Conservation (phyloP, 2,113 vertebrate genomes). For the Fregata magnificens region DNA sequence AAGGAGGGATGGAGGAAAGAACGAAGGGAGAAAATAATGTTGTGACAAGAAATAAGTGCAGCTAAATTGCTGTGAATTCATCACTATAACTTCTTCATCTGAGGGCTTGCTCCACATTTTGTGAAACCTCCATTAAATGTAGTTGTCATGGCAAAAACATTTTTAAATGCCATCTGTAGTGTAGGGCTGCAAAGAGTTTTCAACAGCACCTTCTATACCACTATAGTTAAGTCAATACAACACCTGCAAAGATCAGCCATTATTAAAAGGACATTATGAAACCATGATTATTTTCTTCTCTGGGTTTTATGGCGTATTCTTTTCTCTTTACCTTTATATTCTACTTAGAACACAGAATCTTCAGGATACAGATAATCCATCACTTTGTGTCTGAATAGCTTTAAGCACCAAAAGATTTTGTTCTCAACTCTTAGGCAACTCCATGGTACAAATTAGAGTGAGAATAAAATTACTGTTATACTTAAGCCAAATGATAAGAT, state of each 20-base stretch:
- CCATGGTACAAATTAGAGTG: not conserved
- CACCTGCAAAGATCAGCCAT: not conserved
- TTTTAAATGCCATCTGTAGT: not conserved
- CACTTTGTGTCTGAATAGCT: not conserved
- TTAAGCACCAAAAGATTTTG: not conserved
- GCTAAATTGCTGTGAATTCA: not conserved
- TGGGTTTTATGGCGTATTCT: not conserved
- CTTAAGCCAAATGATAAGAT: not conserved
- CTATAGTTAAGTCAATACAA: not conserved
- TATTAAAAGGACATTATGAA: not conserved
- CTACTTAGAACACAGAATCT: not conserved
- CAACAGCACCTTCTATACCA: not conserved
- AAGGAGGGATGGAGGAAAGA: not conserved
- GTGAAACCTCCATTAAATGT: not conserved
- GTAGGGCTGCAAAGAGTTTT: not conserved
- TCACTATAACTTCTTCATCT: not conserved
- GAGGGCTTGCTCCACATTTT: not conserved
- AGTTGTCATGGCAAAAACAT: not conserved
- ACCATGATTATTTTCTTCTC: not conserved
- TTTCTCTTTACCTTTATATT: not conserved
- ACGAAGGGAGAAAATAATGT: not conserved
- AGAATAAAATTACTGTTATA: not conserved
- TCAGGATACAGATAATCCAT: not conserved
- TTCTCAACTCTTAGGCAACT: not conserved
- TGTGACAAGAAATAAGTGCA: not conserved